Percentiles rank a stretch among this genome's conserved stretches.
Evolutionary conservation across 2,797 vertebrate species (phyloP).

Genomic region (Cyprinodon diabolis): DNA sequence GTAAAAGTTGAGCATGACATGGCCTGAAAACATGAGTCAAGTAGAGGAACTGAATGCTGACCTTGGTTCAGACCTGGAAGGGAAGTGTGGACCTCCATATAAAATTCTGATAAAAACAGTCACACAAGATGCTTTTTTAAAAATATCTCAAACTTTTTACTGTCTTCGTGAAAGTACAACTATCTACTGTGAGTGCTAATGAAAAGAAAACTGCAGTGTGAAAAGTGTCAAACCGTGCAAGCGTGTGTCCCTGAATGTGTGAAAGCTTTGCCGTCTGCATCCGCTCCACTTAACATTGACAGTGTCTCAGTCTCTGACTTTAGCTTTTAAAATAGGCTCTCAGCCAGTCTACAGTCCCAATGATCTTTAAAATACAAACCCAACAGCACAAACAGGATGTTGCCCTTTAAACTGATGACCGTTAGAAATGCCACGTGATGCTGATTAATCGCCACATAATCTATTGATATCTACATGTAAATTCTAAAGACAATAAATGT

Average conservation of each 20-base stretch:
- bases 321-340: too few relatives aligned
- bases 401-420: too few relatives aligned
- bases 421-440: too few relatives aligned
- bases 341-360: too few relatives aligned
- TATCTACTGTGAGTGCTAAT: slow-evolving; percentile 1
- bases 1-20: not conserved
- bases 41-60: not conserved
- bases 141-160: not conserved
- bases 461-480: too few relatives aligned
- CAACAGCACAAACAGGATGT: too few relatives aligned
- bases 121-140: not conserved
- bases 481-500: too few relatives aligned
- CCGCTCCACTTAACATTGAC: not conserved
- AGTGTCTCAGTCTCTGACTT: too few relatives aligned
- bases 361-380: too few relatives aligned
- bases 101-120: not conserved
- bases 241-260: not conserved
- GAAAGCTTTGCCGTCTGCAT: not conserved
- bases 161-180: not conserved
- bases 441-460: too few relatives aligned
- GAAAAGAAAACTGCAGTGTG: not conserved
- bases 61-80: not conserved
- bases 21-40: not conserved
- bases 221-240: not conserved
- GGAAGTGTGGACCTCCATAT: not conserved